Evolutionary conservation across 2,113 vertebrate genomes (phyloP).

Genomic region (Gobius niger): DNA sequence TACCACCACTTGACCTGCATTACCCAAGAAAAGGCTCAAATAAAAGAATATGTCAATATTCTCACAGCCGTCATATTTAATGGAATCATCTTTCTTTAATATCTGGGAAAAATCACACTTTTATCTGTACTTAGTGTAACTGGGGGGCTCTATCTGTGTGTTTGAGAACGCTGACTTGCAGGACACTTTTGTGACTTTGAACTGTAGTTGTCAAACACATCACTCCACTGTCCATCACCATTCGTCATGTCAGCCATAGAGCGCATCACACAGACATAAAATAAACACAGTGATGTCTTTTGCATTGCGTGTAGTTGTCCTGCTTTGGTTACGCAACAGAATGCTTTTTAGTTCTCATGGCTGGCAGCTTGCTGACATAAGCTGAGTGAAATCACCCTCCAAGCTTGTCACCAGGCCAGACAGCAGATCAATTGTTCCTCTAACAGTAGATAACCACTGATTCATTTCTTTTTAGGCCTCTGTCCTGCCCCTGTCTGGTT

Average conservation of each 20-base stretch:
- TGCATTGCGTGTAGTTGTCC: constrained; percentile 20
- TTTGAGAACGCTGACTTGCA: background rate
- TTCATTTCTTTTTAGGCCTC: constrained; percentile 70
- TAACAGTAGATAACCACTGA: constrained; percentile 68
- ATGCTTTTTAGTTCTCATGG: constrained; percentile 47
- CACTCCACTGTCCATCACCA: constrained; percentile 17
- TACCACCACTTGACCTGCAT: background rate
- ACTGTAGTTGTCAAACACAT: constrained; percentile 17
- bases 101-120: constrained; percentile 40
- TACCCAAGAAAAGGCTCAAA: background rate
- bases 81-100: constrained; percentile 56
- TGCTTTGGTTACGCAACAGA: constrained; percentile 61
- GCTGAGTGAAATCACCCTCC: constrained; percentile 44
- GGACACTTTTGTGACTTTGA: constrained; percentile 16
- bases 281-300: constrained; percentile 24
- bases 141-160: constrained; percentile 33
- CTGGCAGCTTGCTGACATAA: constrained; percentile 64
- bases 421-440: constrained; percentile 73
- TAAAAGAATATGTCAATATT: background rate
- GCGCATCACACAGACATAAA: constrained; percentile 32
- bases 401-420: constrained; percentile 72
- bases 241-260: constrained; percentile 8
- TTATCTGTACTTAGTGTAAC: constrained; percentile 54
- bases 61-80: constrained; percentile 21
- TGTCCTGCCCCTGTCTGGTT: constrained; percentile 65